Conservation (phyloP, 2,797 vertebrate species). For the Lutjanus campechanus region DNA sequence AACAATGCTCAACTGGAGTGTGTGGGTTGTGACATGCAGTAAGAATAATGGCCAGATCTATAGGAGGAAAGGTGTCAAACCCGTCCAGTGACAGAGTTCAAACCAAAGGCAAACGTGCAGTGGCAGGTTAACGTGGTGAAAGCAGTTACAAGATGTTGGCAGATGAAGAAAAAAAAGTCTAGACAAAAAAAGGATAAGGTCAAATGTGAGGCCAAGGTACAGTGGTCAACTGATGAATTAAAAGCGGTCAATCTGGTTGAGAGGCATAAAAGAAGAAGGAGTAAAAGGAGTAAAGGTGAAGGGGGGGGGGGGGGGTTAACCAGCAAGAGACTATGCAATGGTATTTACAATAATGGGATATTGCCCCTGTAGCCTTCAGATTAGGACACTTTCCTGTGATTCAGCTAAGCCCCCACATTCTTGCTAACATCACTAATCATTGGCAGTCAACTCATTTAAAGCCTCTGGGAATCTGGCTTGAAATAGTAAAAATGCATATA, state of each 20-base stretch:
- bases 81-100: slow-evolving; percentile 34
- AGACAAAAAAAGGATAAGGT: slow-evolving; percentile 45
- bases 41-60: slow-evolving; percentile 31
- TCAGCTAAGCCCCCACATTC: slow-evolving; percentile 37
- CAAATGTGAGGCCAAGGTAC: slow-evolving; percentile 67
- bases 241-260: slow-evolving; percentile 72
- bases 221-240: slow-evolving; percentile 75
- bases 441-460: slow-evolving; percentile 28
- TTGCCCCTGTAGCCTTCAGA: slow-evolving; percentile 43
- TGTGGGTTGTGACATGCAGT: slow-evolving; percentile 32
- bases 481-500: no score
- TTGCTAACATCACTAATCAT: slow-evolving; percentile 37
- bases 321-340: slow-evolving; percentile 40
- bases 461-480: no score
- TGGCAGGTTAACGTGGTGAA: slow-evolving; percentile 41
- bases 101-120: slow-evolving; percentile 45
- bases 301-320: slow-evolving; percentile 43
- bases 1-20: slow-evolving; percentile 30
- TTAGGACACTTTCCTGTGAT: slow-evolving; percentile 35
- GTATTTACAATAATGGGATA: slow-evolving; percentile 49
- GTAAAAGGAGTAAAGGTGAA: slow-evolving; percentile 46
- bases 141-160: slow-evolving; percentile 47
- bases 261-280: slow-evolving; percentile 54
- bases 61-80: slow-evolving; percentile 52
- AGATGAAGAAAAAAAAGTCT: slow-evolving; percentile 12